phyloP scores from a whole-genome alignment of 1,140 invertebrate genomes.

The Apis cerana region DNA sequence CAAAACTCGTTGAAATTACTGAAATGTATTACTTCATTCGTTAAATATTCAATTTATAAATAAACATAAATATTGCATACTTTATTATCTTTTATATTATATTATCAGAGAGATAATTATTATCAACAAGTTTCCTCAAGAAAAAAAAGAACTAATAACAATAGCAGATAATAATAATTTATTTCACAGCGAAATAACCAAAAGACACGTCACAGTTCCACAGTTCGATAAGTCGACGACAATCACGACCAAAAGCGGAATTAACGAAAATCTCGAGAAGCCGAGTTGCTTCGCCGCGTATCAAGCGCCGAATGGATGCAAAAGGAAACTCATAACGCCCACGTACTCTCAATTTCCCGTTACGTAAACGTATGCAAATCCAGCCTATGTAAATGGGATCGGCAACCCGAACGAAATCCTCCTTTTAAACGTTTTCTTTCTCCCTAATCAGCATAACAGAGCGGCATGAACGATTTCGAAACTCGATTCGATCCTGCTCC shows the following conservation, averaged over 20 bases:
- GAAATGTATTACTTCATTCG: too few relatives aligned
- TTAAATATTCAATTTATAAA: too few relatives aligned
- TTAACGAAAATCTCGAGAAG: not conserved
- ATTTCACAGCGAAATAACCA: too few relatives aligned
- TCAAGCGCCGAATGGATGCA: not conserved
- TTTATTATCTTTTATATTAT: too few relatives aligned
- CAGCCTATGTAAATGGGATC: slow-evolving; percentile 38
- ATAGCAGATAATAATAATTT: too few relatives aligned
- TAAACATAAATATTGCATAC: too few relatives aligned
- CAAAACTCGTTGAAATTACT: too few relatives aligned
- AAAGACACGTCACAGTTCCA: too few relatives aligned
- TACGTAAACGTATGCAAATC: slow-evolving; percentile 48
- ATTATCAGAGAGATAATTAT: too few relatives aligned
- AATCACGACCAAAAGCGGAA: not conserved
- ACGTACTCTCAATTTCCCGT: slow-evolving; percentile 44
- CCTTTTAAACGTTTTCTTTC: slow-evolving; percentile 30
- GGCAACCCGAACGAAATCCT: slow-evolving; percentile 40
- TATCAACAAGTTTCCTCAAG: too few relatives aligned
- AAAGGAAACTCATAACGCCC: slow-evolving; percentile 47
- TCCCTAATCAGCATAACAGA: slow-evolving; percentile 45
- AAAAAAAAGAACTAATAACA: too few relatives aligned
- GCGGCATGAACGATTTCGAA: slow-evolving; percentile 49
- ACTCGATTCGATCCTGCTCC: not conserved
- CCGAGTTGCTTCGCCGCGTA: not conserved
- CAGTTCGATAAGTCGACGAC: too few relatives aligned